Base-by-base conservation (phyloP, 35 echinoderm and acorn worm species). In the Eucidaris tribuloides region DNA sequence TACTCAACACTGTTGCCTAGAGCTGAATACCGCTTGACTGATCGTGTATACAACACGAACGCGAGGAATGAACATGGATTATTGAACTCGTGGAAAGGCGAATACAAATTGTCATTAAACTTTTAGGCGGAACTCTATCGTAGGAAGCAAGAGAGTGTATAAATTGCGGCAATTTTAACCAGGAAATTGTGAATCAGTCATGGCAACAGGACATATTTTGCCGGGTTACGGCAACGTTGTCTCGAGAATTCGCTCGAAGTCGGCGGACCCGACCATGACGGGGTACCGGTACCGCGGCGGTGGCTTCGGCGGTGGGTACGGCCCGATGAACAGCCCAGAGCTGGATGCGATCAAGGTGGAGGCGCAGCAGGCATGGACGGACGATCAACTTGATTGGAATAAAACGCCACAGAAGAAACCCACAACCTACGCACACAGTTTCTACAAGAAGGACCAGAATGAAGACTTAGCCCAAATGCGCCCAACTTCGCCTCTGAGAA, bases 151-250 rank as follows among this genome's bases (percentile, higher is more conserved):
- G n/a, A n/a, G n/a, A n/a, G n/a, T n/a, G n/a, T n/a, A n/a, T n/a
- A n/a, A n/a, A n/a, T n/a, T n/a, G n/a, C n/a, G n/a, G 35, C 2
- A 38, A 74, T 42, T 74, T 74, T 22, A 63, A 62, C 0, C 36
- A 42, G 49, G n/a, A 63, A 33, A 3, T 1, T 13, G n/a, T n/a
- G n/a, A n/a, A n/a, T 0, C 25, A 5, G 77, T 11, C 4, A 99
- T 99, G 96, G 83, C 96, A 57, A 99, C 96, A 3, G 96, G 96
- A 70, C 96, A 99, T 46, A 84, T 97, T 66, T 63, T 99, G 59
- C 96, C 96, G 15, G 91, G 96, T 30, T 87, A 83, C 80, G 71
- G 87, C 20, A 76, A 81, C 20, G 45, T 82, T 18, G 96, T 99
- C 2, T 85, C 90, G 15, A 77, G 77, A 54, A 90, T 87, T 58